Conservation (phyloP, 2,113 vertebrate species). For the Geococcyx californianus region DNA sequence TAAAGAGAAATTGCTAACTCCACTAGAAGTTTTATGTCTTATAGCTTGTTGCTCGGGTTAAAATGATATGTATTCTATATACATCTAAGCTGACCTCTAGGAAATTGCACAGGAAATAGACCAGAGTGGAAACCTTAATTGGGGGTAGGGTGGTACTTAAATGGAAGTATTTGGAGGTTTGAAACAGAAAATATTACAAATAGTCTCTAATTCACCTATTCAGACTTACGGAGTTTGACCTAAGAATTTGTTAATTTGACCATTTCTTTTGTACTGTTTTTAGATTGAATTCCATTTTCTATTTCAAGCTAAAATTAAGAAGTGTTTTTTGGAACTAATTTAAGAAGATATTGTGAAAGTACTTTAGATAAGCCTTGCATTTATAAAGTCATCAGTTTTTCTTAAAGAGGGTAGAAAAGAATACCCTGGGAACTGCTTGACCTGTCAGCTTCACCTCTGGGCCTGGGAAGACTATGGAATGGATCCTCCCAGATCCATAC, state of each 20-base stretch:
- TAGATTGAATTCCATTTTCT: not conserved
- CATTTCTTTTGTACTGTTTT: not conserved
- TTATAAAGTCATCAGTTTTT: not conserved
- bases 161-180: not conserved
- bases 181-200: not conserved
- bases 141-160: not conserved
- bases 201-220: not conserved
- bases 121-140: not conserved
- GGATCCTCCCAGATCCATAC: not conserved
- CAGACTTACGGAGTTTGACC: not conserved
- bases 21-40: constrained; percentile 5
- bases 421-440: too few relatives aligned
- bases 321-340: not conserved
- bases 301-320: not conserved
- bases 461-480: not conserved
- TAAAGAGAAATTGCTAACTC: constrained; percentile 33
- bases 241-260: not conserved
- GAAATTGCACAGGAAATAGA: constrained; percentile 14
- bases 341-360: not conserved
- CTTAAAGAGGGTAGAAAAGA: not conserved
- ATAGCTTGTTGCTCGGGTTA: constrained; percentile 23
- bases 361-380: not conserved
- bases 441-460: not conserved
- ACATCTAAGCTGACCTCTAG: constrained; percentile 2
- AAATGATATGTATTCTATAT: constrained; percentile 25